Conservation (phyloP, 2,797 vertebrate species). For the Falco cherrug region DNA sequence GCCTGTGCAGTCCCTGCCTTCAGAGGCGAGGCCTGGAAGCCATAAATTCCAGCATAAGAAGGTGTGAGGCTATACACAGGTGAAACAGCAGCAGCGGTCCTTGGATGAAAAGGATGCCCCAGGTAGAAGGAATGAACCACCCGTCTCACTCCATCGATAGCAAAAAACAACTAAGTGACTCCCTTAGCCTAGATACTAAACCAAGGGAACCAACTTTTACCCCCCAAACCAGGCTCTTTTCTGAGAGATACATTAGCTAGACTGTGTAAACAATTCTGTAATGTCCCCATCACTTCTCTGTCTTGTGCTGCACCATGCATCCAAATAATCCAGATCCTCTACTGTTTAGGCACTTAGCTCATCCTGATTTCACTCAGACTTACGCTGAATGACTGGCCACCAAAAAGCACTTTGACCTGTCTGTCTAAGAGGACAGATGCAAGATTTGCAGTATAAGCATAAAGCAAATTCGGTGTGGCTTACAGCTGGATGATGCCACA, state of each 20-base stretch:
- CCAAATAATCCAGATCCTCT: background rate
- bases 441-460: background rate
- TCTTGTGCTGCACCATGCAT: rapidly evolving
- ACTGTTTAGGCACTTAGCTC: background rate
- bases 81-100: background rate
- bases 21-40: background rate
- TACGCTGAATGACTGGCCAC: background rate
- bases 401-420: background rate
- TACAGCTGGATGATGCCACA: background rate
- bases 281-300: background rate
- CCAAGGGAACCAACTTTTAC: background rate
- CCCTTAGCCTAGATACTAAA: background rate
- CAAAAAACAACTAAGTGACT: background rate
- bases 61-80: background rate
- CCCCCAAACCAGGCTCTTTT: background rate
- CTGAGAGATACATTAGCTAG: background rate
- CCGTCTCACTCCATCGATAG: rapidly evolving
- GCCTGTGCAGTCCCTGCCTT: background rate
- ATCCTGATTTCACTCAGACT: background rate
- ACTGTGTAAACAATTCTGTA: background rate
- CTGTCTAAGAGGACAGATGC: background rate
- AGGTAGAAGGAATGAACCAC: background rate
- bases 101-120: background rate
- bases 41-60: background rate
- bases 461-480: background rate